These are phyloP conservation scores for Drosophila bunnanda DNA, from an alignment of 2,888 invertebrate genomes.

Conservation along the genomic window DNA sequence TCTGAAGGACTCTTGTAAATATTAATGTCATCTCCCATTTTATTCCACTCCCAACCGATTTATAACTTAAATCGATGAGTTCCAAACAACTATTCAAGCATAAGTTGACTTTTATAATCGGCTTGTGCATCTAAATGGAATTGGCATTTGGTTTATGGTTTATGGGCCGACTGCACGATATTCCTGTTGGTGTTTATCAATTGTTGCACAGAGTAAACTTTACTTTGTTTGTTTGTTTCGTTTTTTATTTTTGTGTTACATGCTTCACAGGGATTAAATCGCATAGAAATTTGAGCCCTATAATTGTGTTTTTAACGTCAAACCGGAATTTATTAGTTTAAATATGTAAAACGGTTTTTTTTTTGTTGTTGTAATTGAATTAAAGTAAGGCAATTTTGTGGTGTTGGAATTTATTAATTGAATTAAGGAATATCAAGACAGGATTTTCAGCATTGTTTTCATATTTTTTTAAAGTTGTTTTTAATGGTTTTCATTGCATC, in stretches of 20 bases:
- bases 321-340: background rate
- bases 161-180: slow-evolving; percentile 37
- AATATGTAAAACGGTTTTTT: background rate
- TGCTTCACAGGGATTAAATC: slow-evolving; percentile 28
- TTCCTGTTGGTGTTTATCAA: slow-evolving; percentile 16
- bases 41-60: slow-evolving; percentile 33
- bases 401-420: too few species aligned
- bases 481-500: background rate
- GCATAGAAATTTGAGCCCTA: background rate
- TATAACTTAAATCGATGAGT: slow-evolving; percentile 7
- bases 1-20: background rate
- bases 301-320: slow-evolving; percentile 2
- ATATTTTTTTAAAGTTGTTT: background rate
- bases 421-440: too few species aligned
- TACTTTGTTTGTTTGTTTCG: slow-evolving; percentile 14
- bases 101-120: slow-evolving; percentile 41
- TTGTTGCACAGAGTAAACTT: slow-evolving; percentile 27
- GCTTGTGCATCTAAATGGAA: slow-evolving; percentile 36
- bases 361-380: background rate
- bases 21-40: background rate
- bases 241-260: slow-evolving; percentile 3
- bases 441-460: background rate
- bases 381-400: background rate
- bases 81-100: slow-evolving; percentile 4
- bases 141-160: slow-evolving; percentile 32